Conservation (phyloP, 2,888 invertebrate species). For the Abrostola tripartita region DNA sequence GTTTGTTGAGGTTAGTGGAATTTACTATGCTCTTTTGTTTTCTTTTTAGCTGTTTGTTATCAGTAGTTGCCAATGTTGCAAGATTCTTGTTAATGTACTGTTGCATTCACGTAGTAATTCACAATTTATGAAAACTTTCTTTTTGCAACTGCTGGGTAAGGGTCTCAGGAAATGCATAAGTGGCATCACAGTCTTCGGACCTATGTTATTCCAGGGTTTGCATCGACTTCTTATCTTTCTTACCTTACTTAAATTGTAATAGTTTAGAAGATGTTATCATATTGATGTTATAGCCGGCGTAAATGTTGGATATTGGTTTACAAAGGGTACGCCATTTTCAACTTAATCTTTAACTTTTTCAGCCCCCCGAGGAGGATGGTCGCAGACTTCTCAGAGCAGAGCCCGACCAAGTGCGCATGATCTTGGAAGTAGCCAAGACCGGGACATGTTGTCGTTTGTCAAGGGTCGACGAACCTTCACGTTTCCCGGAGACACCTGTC, state of each 20-base stretch:
- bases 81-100: not conserved
- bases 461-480: conserved; percentile 37
- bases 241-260: not conserved
- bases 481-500: conserved; percentile 62
- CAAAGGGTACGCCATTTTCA: too few species aligned
- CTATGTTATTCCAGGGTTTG: too few species aligned
- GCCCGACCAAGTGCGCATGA: conserved; percentile 47
- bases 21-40: too few species aligned
- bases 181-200: too few species aligned
- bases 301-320: too few species aligned
- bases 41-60: too few species aligned
- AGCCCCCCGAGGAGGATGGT: conserved; percentile 40
- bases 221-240: not conserved
- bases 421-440: conserved; percentile 61
- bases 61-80: too few species aligned
- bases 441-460: conserved; percentile 58
- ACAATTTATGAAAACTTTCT: too few species aligned
- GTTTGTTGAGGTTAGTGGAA: conserved; percentile 47
- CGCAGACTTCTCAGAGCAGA: conserved; percentile 55
- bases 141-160: too few species aligned
- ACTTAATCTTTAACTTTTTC: conserved; percentile 4
- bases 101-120: not conserved
- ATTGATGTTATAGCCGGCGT: too few species aligned
- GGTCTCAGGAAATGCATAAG: too few species aligned
- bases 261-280: too few species aligned